Evolutionary conservation across 2,797 vertebrate genomes (phyloP), one percentile per base, ranked within the genome.

Genomic region (Alca torda): DNA sequence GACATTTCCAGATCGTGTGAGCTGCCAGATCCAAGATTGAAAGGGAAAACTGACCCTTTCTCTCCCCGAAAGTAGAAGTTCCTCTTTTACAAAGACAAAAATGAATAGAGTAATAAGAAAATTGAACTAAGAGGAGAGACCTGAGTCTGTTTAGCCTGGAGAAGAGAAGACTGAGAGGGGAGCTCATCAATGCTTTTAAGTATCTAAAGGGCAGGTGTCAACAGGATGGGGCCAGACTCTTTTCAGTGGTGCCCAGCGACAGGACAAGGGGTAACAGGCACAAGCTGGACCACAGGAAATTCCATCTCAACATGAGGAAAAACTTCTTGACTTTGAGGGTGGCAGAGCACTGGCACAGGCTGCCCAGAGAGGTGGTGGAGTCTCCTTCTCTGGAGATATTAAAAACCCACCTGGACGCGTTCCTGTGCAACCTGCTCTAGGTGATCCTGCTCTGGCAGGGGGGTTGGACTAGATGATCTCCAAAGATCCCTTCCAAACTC

Each of bases 1-100:
- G 95, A 96, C 93, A 96, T 95, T 91, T 91, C 1, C 1, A 87
- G 90, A 90, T 33, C 1, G 14, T 21, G 74, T 1, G 11, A 95
- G 86, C 70, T 90, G 83, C 90, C 96, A 89, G 83, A 90, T 51
- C 48, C 2, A 35, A 89, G 67, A 87, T 45, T 21, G 80, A 89
- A 86, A 93, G 79, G 20, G 74, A 90, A 88, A 89, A 94, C 51
- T 57, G 86, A 81, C 84, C 84, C 92, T 91, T 90, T 90, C 46
- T 70, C 64, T 79, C 26, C 51, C 48, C 51, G 2, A 28, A 89
- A 91, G 45, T 23, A 57, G 89, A 79, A 35, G 35, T 78, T 81
- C 28, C 43, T 48, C 57, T 81, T 88, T 45, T 30, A 59, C n/a
- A 50, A 37, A 54, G 53, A 43, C 19, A 31, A 37, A 65, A 72